Evolutionary conservation across 2,888 invertebrate species (phyloP), one percentile per base, ranked within the genome.

Genomic region (Yponomeuta malinellus): DNA sequence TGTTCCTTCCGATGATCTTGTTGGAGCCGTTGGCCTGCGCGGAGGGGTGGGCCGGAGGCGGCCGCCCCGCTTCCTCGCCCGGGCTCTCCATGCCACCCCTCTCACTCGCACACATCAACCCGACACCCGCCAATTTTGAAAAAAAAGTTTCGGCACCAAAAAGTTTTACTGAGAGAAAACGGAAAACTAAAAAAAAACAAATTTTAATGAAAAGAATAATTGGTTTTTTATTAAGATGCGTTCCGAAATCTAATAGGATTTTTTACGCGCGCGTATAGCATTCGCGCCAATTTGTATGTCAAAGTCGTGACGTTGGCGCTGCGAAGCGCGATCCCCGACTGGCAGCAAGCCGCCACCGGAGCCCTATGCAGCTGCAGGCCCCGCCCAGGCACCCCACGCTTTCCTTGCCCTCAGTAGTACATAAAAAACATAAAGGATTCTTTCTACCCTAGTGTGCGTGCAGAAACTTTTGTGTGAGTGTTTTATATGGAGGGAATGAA

Each of bases 1-100:
- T 90, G 83, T 94, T 94, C 80, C 94, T 92, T 81, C 94, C 94
- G 88, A 94, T 93, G 80, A 94, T 93, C 88, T 94, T 94, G 86
- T 93, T 92, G 83, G 93, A 93, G 75, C 93, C 92, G 75, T 93
- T 93, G 74, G 92, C 86, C 74, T 91, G 89, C 78, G 89, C 88
- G 80, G 90, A 83, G 81, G 88, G 85, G 78, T 87, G 85, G 75
- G 84, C 84, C 79, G 87, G 83, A 80, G 87, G 84, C 81, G 84
- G 84, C 80, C 91, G 88, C 85, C 89, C 91, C 86, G 88, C 82
- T 83, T 92, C 92, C 86, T 90, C 91, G 72, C 88, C 88, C 82
- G 90, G 86, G 76, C 90, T 89, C 83, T 92, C 91, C 91, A 91
- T 92, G 77, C 83, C 84, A 73, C 81, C 86, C 84, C 83, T 87